Evolutionary conservation across 2,113 vertebrate species (phyloP), one percentile per base, ranked within the genome.

Genomic region (Etheostoma cragini): DNA sequence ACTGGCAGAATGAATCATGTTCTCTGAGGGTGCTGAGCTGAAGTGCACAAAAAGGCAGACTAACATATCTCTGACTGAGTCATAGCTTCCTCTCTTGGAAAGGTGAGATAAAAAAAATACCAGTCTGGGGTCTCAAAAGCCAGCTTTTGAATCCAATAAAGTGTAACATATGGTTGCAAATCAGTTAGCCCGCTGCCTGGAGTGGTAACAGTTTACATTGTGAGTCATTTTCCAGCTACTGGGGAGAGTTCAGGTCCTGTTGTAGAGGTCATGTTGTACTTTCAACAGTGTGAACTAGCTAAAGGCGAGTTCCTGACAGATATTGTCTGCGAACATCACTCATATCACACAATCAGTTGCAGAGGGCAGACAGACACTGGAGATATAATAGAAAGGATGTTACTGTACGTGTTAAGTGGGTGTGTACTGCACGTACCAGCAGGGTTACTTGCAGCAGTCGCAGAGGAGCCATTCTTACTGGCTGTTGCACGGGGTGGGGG

Each of bases 401-500:
- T 10, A 45, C 8, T 46, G 5, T 21, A 16, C 47, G 2, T 30
- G 30, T 30, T 30, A 66, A 35, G 22, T 90, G 49, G 0, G 80
- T 10, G 0, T 87, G 7, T 0, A 85, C 56, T 8, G 83, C 71
- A 49, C 7, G 65, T 83, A 17, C 95, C 87, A 12, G 95, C 78
- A 0, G 92, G 66, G 5, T 93, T 90, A 1, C 85, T 80, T 16
- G 94, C 82, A 84, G 88, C 76, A 1, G 85, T 15, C 0, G 65
- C 86, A 63, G 74, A 87, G 26, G 92, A 91, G 0, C 88, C 72
- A 0, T 94, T 78, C 91, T 97, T 98, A 26, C 93, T 89, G 8
- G 94, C 86, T 0, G 94, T 73, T 11, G 88, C 60, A 38, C 89
- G 87, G 7, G 89, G 62, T 13, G 86, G 66, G 24, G 91, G 69